phyloP scores from a whole-genome alignment of 2,113 vertebrate genomes.

The Tragelaphus buxtoni region DNA sequence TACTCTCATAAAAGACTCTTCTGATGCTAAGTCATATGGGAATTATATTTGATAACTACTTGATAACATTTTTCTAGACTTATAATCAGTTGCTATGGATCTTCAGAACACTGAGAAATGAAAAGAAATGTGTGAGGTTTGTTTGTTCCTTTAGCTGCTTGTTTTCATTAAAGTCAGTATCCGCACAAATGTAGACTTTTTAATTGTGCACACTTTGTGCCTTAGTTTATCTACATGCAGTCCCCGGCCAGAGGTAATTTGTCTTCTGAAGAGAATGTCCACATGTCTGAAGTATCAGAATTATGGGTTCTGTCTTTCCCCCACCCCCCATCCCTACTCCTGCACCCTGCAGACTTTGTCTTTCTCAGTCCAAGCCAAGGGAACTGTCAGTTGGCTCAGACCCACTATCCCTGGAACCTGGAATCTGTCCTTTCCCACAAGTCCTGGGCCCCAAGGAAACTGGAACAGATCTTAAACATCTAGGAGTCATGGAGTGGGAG shows the following conservation, averaged over 20 bases:
- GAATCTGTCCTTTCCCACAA: background rate
- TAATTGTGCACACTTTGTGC: constrained; percentile 51
- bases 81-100: constrained; percentile 1
- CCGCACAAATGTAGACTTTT: constrained; percentile 6
- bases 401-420: background rate
- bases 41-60: constrained; percentile 32
- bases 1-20: background rate
- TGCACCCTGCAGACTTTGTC: background rate
- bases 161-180: constrained; percentile 29
- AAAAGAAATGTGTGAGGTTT: background rate
- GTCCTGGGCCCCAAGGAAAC: background rate
- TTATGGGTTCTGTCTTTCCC: background rate
- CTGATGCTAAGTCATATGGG: background rate
- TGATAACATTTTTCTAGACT: constrained; percentile 30
- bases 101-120: constrained; percentile 49
- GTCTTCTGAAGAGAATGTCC: constrained; percentile 2
- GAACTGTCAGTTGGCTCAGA: background rate
- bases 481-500: background rate
- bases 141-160: constrained; percentile 46
- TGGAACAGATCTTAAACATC: background rate
- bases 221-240: constrained; percentile 41
- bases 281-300: background rate
- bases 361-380: background rate
- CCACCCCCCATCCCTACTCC: background rate
- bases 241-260: background rate